Base-by-base conservation (phyloP, 2,113 vertebrate genomes). In the Oceanites oceanicus region DNA sequence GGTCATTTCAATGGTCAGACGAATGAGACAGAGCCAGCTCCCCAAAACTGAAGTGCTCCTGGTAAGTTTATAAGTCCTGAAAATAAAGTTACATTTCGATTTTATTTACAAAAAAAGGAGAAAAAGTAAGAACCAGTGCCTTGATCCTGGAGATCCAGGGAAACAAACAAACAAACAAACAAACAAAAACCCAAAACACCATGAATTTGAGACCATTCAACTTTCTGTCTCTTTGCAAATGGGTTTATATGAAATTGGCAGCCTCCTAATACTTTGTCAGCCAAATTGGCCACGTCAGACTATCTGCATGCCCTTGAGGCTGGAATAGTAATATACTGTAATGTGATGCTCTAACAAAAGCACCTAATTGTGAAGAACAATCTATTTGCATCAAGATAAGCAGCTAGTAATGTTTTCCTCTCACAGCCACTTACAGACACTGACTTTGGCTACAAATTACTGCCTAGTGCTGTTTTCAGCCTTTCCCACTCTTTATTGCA, bases 341-440 rank as follows among this genome's bases (percentile, higher is more conserved):
- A 92, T 70, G 66, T 56, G 86, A 92, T 92, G 68, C 91, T 94
- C 61, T 56, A 71, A 95, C 94, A 95, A 97, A 97, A 92, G 83
- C 80, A 76, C 63, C 96, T 94, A 79, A 94, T 96, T 93, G 84
- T 55, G 79, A 92, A 88, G 91, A 95, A 94, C 82, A 96, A 94
- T 53, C 88, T 29, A 63, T 88, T 97, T 97, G 86, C 66, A 94
- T 96, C 74, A 91, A 97, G 89, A 93, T 65, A 95, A 97, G 95
- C 88, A 96, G 88, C 87, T 92, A 94, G 79, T 71, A 81, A 30
- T 62, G 88, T 94, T 96, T 93, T 91, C 88, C 63, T 95, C 90
- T 97, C 87, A 76, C 58, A 81, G 67, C 70, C 77, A 88, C 72
- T 80, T 76, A 45, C 77, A 92, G 66, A 47, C 71, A 84, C 65